Evolutionary conservation across 1,140 invertebrate species (phyloP).

Genomic region (Ectropis grisescens): DNA sequence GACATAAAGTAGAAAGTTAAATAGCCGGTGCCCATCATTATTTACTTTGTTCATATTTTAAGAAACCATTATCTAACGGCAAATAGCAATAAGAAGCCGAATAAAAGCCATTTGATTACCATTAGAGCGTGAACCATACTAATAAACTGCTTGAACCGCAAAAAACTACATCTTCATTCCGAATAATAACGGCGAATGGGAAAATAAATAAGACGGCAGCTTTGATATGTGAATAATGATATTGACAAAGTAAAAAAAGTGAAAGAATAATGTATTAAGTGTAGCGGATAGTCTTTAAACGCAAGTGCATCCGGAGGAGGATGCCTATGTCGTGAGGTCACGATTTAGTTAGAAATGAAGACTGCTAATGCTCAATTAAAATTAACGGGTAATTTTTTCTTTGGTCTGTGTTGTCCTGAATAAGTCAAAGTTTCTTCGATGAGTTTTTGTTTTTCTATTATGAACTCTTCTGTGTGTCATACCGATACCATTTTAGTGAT

Average conservation of each 20-base stretch:
- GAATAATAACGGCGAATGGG: constrained; percentile 38
- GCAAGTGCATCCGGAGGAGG: constrained; percentile 20
- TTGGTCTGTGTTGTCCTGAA: too few species aligned
- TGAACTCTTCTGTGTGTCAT: too few species aligned
- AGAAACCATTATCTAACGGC: constrained; percentile 7
- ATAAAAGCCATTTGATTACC: constrained; percentile 23
- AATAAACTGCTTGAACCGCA: constrained; percentile 34
- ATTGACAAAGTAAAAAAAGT: constrained; percentile 16
- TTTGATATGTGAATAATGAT: constrained; percentile 46
- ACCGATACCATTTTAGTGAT: too few species aligned
- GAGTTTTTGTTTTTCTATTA: too few species aligned
- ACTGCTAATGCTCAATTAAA: too few species aligned
- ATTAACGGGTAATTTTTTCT: too few species aligned
- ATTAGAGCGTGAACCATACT: constrained; percentile 30
- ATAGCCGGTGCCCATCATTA: too few species aligned
- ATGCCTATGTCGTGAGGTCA: constrained; percentile 13
- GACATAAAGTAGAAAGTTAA: too few species aligned
- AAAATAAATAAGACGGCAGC: constrained; percentile 40
- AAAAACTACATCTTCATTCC: constrained; percentile 49
- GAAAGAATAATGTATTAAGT: constrained; percentile 16
- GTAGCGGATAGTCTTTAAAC: too few species aligned
- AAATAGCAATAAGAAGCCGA: constrained; percentile 13
- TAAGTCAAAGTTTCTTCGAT: too few species aligned
- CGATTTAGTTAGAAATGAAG: too few species aligned
- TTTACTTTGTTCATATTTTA: too few species aligned